Evolutionary conservation across 1,140 invertebrate genomes (phyloP).

Genomic region (Monochamus saltuarius): DNA sequence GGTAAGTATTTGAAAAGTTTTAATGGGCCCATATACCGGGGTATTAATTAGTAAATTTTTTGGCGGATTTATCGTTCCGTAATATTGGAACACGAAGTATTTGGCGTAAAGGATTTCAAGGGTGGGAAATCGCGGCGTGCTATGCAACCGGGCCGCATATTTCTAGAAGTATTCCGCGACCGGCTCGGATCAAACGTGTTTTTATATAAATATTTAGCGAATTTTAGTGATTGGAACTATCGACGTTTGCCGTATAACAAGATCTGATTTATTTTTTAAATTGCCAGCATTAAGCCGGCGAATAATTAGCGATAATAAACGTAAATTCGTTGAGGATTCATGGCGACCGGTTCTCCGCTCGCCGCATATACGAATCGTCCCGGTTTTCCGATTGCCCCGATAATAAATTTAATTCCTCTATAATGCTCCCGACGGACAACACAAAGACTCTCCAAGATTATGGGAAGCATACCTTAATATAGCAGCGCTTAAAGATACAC

Average conservation of each 20-base stretch:
- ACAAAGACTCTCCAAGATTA: too few species aligned
- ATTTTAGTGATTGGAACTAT: slow-evolving; percentile 22
- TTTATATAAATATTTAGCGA: slow-evolving; percentile 21
- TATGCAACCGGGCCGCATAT: slow-evolving; percentile 18
- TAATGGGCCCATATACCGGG: too few species aligned
- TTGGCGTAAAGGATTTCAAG: slow-evolving; percentile 11
- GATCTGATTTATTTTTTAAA: slow-evolving; percentile 24
- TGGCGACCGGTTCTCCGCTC: slow-evolving; percentile 12
- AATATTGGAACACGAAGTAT: too few species aligned
- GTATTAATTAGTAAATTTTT: too few species aligned
- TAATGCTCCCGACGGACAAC: too few species aligned
- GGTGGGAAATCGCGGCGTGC: slow-evolving; percentile 16
- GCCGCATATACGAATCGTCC: slow-evolving; percentile 1
- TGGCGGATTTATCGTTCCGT: too few species aligned
- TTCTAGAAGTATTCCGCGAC: slow-evolving; percentile 11
- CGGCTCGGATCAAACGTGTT: slow-evolving; percentile 19
- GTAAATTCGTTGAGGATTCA: slow-evolving; percentile 21
- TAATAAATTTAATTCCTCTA: neutral
- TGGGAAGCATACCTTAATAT: too few species aligned
- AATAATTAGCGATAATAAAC: slow-evolving; percentile 25
- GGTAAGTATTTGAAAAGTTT: too few species aligned
- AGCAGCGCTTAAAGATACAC: too few species aligned
- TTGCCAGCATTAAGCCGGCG: slow-evolving; percentile 15
- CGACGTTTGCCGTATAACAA: slow-evolving; percentile 24
- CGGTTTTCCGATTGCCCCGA: neutral